phyloP scores from a whole-genome alignment of 1,140 invertebrate genomes.

The Ridgeia piscesae region DNA sequence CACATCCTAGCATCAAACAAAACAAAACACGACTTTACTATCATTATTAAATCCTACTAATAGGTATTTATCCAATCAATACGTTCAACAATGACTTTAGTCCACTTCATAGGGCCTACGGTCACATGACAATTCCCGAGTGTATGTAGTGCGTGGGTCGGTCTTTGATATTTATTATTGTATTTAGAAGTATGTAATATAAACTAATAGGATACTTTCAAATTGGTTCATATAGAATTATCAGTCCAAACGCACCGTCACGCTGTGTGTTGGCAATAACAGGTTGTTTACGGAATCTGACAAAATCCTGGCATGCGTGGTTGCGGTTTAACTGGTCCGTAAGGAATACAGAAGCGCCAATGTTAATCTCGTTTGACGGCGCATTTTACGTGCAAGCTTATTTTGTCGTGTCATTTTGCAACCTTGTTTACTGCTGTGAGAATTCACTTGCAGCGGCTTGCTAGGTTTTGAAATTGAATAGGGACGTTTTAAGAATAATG shows the following conservation, averaged over 20 bases:
- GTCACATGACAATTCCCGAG: neutral
- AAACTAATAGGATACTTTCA: no score
- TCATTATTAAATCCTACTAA: neutral
- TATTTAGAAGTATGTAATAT: no score
- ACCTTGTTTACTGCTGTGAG: neutral
- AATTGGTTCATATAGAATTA: neutral
- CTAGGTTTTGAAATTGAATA: neutral
- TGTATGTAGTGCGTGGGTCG: neutral
- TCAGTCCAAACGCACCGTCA: neutral
- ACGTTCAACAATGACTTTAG: neutral
- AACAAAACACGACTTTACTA: neutral
- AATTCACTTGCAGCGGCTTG: neutral
- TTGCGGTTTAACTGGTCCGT: neutral
- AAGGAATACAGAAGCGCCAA: neutral
- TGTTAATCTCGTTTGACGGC: neutral
- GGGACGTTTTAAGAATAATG: no score
- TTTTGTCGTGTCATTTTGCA: neutral
- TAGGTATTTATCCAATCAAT: neutral
- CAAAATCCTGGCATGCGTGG: neutral
- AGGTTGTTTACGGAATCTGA: no score
- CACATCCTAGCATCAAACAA: conserved; percentile 62
- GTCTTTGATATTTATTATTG: no score
- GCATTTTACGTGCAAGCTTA: neutral
- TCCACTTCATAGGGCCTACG: neutral
- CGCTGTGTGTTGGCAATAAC: neutral